phyloP scores from a whole-genome alignment of 1,140 invertebrate species.

The Heliconius melpomene region DNA sequence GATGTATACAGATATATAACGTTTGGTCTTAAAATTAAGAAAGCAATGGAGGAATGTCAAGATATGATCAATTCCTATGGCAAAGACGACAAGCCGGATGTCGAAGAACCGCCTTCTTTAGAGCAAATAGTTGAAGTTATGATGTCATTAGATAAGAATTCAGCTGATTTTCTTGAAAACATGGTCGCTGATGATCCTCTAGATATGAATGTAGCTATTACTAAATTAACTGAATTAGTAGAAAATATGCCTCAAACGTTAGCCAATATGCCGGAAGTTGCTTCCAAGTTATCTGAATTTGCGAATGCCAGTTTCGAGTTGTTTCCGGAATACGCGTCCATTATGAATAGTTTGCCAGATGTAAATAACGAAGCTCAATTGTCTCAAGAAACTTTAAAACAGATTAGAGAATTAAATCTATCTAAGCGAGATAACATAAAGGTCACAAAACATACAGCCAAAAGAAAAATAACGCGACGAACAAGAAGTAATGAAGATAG shows the following conservation, averaged over 20 bases:
- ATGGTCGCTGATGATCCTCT: conserved; percentile 58
- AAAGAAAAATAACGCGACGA: conserved; percentile 65
- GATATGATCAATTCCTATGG: conserved; percentile 76
- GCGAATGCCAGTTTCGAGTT: conserved; percentile 66
- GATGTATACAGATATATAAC: conserved; percentile 68
- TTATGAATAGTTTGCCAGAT: conserved; percentile 67
- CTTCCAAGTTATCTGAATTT: conserved; percentile 68
- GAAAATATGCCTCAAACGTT: conserved; percentile 76
- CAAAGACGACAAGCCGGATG: conserved; percentile 46
- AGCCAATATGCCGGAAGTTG: conserved; percentile 74
- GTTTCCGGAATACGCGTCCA: conserved; percentile 69
- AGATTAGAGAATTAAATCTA: conserved; percentile 70
- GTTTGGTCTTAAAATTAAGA: conserved; percentile 72
- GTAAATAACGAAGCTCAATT: conserved; percentile 68
- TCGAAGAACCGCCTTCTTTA: conserved; percentile 56
- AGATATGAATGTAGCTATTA: conserved; percentile 57
- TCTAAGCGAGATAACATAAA: conserved; percentile 70
- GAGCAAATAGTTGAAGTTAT: conserved; percentile 73
- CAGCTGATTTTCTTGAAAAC: conserved; percentile 63
- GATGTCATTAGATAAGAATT: conserved; percentile 70
- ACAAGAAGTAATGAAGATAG: conserved; percentile 58
- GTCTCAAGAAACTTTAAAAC: conserved; percentile 74
- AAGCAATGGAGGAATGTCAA: conserved; percentile 75
- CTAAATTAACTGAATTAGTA: conserved; percentile 63
- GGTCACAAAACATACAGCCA: conserved; percentile 72